A percentile compares a stretch with the other conserved stretches of the same genome.
Conservation (phyloP, 2,888 invertebrate species). For the Euplexia lucipara region DNA sequence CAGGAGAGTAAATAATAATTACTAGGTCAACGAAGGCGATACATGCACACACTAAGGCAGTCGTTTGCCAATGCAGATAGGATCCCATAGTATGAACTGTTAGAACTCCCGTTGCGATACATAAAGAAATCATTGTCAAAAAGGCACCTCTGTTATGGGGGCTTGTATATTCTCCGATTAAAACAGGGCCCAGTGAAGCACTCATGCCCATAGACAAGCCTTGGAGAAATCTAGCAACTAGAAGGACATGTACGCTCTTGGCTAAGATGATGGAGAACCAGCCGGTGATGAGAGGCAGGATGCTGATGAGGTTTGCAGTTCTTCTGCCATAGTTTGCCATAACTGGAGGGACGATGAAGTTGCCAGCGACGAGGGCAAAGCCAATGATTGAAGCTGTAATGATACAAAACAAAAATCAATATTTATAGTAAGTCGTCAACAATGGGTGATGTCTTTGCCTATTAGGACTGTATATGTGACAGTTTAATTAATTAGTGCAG, state of each 20-base stretch:
- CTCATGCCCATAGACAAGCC: slow-evolving; percentile 87
- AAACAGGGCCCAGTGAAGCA: slow-evolving; percentile 82
- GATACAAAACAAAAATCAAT: slow-evolving; percentile 5
- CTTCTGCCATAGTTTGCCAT: slow-evolving; percentile 90
- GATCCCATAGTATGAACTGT: slow-evolving; percentile 91
- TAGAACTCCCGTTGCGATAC: slow-evolving; percentile 90
- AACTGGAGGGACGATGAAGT: slow-evolving; percentile 74
- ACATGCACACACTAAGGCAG: slow-evolving; percentile 84
- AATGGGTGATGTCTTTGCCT: not conserved
- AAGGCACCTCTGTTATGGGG: slow-evolving; percentile 91
- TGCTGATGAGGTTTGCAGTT: slow-evolving; percentile 82
- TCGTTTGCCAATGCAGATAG: slow-evolving; percentile 88
- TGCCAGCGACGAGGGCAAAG: slow-evolving; percentile 73
- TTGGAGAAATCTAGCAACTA: slow-evolving; percentile 75
- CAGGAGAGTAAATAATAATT: slow-evolving; percentile 83
- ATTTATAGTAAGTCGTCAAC: not conserved
- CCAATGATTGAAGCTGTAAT: slow-evolving; percentile 77
- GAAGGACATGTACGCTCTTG: slow-evolving; percentile 74
- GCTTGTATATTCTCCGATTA: slow-evolving; percentile 89
- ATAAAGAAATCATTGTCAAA: slow-evolving; percentile 89
- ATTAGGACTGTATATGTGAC: not conserved
- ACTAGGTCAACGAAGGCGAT: slow-evolving; percentile 84
- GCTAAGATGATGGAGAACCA: slow-evolving; percentile 86
- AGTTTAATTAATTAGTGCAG: not conserved
- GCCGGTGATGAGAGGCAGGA: slow-evolving; percentile 84